Evolutionary conservation across 2,888 invertebrate species (phyloP).

Genomic region (Eledona agricola): DNA sequence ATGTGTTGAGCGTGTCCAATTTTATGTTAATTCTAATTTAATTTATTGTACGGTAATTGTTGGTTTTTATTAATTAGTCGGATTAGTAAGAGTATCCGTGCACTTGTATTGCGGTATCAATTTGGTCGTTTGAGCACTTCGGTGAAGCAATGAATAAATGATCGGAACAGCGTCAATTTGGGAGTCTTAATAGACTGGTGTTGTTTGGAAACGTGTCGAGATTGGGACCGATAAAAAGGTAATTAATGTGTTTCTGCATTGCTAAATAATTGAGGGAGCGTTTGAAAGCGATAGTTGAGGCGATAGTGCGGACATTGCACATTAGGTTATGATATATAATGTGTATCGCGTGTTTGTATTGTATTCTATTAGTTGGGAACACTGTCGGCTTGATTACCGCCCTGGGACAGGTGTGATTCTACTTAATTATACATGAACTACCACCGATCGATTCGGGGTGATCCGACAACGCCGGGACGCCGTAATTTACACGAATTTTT

Average conservation of each 20-base stretch:
- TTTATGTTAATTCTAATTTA: no score
- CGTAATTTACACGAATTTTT: neutral
- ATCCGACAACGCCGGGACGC: no score
- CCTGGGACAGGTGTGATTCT: conserved; percentile 59
- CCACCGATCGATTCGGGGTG: conserved; percentile 37
- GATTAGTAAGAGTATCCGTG: no score
- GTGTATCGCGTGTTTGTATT: conserved; percentile 55
- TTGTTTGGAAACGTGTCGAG: conserved; percentile 49
- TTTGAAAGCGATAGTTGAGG: conserved; percentile 55
- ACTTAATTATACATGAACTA: conserved; percentile 45
- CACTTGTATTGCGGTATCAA: no score
- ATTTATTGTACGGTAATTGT: no score
- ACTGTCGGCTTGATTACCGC: conserved; percentile 55
- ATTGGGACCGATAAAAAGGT: conserved; percentile 49
- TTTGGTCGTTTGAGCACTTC: conserved; percentile 20
- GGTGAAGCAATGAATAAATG: conserved; percentile 42
- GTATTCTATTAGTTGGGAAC: conserved; percentile 54
- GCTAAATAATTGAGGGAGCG: conserved; percentile 58
- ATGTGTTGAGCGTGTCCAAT: no score
- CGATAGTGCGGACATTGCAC: conserved; percentile 58
- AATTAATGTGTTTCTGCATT: conserved; percentile 58
- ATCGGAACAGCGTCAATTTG: conserved; percentile 41
- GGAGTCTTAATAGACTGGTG: conserved; percentile 42
- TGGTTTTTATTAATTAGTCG: no score
- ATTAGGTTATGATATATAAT: conserved; percentile 59